A percentile compares a stretch with the other conserved stretches of the same genome.
These are phyloP conservation scores for Thereva unica DNA, from an alignment of 2,888 invertebrate species.

Conservation along the genomic window DNA sequence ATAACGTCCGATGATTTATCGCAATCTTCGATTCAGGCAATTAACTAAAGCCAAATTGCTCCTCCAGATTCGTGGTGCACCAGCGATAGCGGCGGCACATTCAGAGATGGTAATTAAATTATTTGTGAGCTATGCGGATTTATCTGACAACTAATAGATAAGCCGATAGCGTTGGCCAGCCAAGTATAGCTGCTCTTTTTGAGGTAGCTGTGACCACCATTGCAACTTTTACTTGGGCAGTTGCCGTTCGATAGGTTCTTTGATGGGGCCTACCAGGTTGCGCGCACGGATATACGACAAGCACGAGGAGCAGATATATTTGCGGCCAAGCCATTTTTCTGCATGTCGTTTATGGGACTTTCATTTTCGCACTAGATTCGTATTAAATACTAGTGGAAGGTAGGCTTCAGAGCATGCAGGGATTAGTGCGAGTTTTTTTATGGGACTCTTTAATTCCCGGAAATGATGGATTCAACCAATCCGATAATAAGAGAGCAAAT, in stretches of 20 bases:
- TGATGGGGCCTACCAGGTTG: constrained; percentile 10
- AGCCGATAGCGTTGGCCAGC: constrained; percentile 25
- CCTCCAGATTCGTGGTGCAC: constrained; percentile 1
- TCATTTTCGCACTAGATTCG: too few relatives aligned
- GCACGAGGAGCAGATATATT: too few relatives aligned
- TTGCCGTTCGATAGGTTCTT: neutral
- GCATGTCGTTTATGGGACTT: too few relatives aligned
- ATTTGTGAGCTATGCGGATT: constrained; percentile 30
- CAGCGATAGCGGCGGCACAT: constrained; percentile 19
- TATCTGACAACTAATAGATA: constrained; percentile 26
- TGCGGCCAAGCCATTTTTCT: too few relatives aligned
- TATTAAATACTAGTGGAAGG: too few relatives aligned
- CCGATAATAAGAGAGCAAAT: too few relatives aligned
- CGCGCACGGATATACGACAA: neutral
- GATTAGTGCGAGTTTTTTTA: too few relatives aligned
- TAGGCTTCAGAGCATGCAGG: too few relatives aligned
- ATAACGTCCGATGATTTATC: constrained; percentile 20
- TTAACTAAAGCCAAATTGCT: constrained; percentile 33
- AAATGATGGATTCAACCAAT: too few relatives aligned
- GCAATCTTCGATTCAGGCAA: constrained; percentile 18
- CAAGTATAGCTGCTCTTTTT: neutral
- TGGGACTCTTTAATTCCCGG: too few relatives aligned
- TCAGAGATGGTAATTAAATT: constrained; percentile 30
- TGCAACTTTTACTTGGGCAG: constrained; percentile 18
- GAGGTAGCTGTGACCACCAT: constrained; percentile 12